Percentiles rank a stretch among this genome's conserved stretches.
These are phyloP conservation scores for Brenthis hecate DNA, from an alignment of 2,888 invertebrate genomes.

Conservation along the genomic window DNA sequence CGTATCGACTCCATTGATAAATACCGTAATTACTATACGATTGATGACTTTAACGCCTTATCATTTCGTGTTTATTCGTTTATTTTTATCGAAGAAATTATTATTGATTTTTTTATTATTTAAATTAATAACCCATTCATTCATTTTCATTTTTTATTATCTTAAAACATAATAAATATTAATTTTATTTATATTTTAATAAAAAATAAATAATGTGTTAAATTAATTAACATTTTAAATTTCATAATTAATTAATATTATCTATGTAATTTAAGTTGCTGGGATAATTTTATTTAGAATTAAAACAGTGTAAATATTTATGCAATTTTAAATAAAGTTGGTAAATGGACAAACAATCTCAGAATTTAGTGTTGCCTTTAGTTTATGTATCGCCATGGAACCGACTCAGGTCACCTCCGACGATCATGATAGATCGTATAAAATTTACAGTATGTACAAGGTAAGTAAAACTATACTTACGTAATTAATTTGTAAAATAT, in stretches of 20 bases:
- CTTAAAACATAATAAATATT: too few relatives aligned
- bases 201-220: too few relatives aligned
- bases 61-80: slow-evolving; percentile 8
- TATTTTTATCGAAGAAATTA: background rate
- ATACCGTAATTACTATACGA: slow-evolving; percentile 63
- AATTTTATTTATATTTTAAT: too few relatives aligned
- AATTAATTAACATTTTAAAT: too few relatives aligned
- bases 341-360: slow-evolving; percentile 62
- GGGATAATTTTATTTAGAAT: background rate
- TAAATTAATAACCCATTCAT: background rate
- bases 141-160: too few relatives aligned
- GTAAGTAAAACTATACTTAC: slow-evolving; percentile 50
- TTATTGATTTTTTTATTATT: background rate
- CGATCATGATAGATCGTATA: slow-evolving; percentile 70
- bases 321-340: background rate
- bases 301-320: background rate
- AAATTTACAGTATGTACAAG: slow-evolving; percentile 75
- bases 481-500: too few relatives aligned
- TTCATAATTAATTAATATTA: too few relatives aligned
- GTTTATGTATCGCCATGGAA: slow-evolving; percentile 65
- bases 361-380: slow-evolving; percentile 50
- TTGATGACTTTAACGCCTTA: slow-evolving; percentile 45
- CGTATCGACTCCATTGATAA: slow-evolving; percentile 61
- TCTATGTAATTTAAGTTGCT: too few relatives aligned
- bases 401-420: slow-evolving; percentile 61